Percentiles rank a stretch among this genome's conserved stretches.
These are phyloP conservation scores for Papilio glaucus DNA, from an alignment of 1,140 invertebrate genomes.

Conservation along the genomic window DNA sequence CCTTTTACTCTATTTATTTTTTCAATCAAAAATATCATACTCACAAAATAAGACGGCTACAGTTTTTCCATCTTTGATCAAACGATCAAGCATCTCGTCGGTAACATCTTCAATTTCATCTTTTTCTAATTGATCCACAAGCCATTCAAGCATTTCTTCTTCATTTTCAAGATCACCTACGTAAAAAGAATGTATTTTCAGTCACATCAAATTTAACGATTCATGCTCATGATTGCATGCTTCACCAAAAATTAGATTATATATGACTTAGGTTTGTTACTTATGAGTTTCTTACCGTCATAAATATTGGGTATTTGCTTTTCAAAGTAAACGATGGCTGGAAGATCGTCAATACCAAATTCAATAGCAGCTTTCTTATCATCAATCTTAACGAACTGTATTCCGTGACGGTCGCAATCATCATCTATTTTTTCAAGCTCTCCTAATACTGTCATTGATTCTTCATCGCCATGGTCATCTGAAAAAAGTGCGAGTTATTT, in stretches of 20 bases:
- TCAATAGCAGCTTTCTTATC: conserved; percentile 91
- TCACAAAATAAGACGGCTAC: conserved; percentile 97
- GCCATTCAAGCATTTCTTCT: conserved; percentile 95
- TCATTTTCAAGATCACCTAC: conserved; percentile 94
- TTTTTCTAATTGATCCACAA: conserved; percentile 92
- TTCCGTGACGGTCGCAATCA: conserved; percentile 95
- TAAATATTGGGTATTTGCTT: conserved; percentile 96
- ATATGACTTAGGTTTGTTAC: too few species aligned
- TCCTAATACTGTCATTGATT: conserved; percentile 91
- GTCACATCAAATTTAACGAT: not conserved
- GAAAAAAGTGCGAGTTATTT: conserved; percentile 32
- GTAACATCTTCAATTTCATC: conserved; percentile 98
- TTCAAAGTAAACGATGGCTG: conserved; percentile 96
- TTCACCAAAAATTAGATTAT: not conserved
- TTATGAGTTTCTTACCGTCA: conserved; percentile 88
- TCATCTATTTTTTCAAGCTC: conserved; percentile 97
- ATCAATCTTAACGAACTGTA: conserved; percentile 97
- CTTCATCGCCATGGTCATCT: conserved; percentile 94
- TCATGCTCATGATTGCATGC: too few species aligned
- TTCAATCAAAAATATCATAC: conserved; percentile 57
- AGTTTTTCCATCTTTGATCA: conserved; percentile 94
- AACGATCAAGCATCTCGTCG: conserved; percentile 95
- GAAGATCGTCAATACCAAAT: conserved; percentile 93
- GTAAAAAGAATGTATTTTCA: not conserved
- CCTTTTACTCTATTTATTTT: not conserved